Evolutionary conservation across 1,140 invertebrate species (phyloP), one percentile per base, ranked within the genome.

Genomic region (Zaprionus africanus): DNA sequence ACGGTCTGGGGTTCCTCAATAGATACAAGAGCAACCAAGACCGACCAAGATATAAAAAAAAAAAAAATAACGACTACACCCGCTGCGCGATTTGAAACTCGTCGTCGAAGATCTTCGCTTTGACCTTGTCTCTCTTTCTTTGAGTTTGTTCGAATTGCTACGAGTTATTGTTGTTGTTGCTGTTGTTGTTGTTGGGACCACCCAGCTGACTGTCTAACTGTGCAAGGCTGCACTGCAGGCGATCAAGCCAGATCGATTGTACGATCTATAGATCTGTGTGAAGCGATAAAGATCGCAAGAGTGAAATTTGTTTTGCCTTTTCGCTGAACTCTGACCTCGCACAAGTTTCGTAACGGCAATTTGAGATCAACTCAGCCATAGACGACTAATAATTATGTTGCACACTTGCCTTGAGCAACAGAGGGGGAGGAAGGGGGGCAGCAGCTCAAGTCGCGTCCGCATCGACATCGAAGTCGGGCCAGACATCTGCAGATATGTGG

Each of bases 401-500:
- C 84, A 78, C 75, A 46, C 41, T 46, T 46, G 41, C 41, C n/a
- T 46, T 5, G 41, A 2, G 15, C 1, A n/a, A 15, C 4, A 15
- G 38, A 2, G 41, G 1, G n/a, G 2, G 15, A 17, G 5, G 38
- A 0, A 15, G 38, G 38, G 38, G 6, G 13, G 15, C 15, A 7
- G 15, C 38, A 17, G 41, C 41, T 17, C 41, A 46, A 17, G 41
- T 46, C 41, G 41, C 41, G 36, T 38, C 36, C 36, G 36, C 36
- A 38, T 38, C 36, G 36, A 38, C 31, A 34, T 34, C 31, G 36
- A 43, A 22, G 19, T 59, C 66, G 51, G 51, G 22, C 15, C 60
- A 82, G 65, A 79, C 79, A 88, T 81, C 71, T 78, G 78, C 74
- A 78, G 70, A 71, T 72, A 88, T 88, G 84, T 88, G 83, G 83